phyloP scores from a whole-genome alignment of 53 echinoderm and acorn worm species.

The Hippasteria phrygiana region DNA sequence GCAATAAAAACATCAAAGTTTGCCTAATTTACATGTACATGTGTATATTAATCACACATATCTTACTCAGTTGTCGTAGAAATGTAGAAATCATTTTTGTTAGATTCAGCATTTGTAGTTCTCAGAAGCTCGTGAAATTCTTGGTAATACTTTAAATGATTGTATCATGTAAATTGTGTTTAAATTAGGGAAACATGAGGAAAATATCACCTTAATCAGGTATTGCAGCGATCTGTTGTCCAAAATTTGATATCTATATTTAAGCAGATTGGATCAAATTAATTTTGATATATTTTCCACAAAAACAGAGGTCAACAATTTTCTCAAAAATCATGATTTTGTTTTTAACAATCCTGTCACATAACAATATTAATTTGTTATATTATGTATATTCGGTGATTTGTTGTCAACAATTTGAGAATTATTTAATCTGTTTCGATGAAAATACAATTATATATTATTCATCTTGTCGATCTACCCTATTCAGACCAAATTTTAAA shows the following conservation, averaged over 20 bases:
- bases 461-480: too few relatives aligned
- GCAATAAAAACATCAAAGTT: not conserved
- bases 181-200: conserved; percentile 31
- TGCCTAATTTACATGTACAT: not conserved
- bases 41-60: conserved; percentile 1
- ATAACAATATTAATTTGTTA: too few relatives aligned
- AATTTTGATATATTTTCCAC: conserved; percentile 12
- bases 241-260: not conserved
- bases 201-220: conserved; percentile 36
- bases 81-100: not conserved
- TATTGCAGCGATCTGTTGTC: not conserved
- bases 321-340: not conserved
- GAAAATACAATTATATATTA: too few relatives aligned
- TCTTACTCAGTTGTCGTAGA: not conserved
- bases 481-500: too few relatives aligned
- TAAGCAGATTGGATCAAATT: conserved; percentile 39
- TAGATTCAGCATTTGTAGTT: conserved; percentile 7
- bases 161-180: conserved; percentile 38
- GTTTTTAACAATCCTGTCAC: too few relatives aligned
- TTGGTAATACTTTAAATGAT: conserved; percentile 18
- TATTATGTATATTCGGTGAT: too few relatives aligned
- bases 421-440: too few relatives aligned
- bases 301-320: not conserved
- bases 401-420: too few relatives aligned
- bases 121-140: conserved; percentile 13